Conservation (phyloP, 1,140 invertebrate species). For the Drosophila baimaii region DNA sequence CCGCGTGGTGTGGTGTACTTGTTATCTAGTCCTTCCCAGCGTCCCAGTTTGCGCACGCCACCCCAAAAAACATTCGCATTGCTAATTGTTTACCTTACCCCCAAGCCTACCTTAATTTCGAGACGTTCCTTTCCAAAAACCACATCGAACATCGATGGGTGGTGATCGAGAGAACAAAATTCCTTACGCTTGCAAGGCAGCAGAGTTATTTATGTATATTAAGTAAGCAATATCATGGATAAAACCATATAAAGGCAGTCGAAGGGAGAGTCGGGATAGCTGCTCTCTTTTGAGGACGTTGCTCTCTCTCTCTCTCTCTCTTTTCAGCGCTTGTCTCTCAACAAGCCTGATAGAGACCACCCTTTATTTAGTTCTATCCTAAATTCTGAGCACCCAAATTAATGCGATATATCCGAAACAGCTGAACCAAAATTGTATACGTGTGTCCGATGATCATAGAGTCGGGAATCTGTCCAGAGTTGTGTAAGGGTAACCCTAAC, state of each 20-base stretch:
- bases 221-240: slow-evolving; percentile 37
- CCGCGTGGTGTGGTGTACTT: slow-evolving; percentile 42
- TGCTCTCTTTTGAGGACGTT: too few species aligned
- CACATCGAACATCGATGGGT: too few species aligned
- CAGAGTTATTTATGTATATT: slow-evolving; percentile 38
- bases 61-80: slow-evolving; percentile 36
- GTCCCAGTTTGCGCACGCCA: too few species aligned
- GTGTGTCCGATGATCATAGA: neutral
- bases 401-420: slow-evolving; percentile 16
- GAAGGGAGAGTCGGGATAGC: too few species aligned
- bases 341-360: too few species aligned
- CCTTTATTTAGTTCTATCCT: too few species aligned
- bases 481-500: too few species aligned
- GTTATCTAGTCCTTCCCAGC: slow-evolving; percentile 59
- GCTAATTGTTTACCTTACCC: slow-evolving; percentile 16
- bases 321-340: too few species aligned
- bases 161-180: slow-evolving; percentile 21
- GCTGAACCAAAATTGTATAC: slow-evolving; percentile 55
- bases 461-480: slow-evolving; percentile 17
- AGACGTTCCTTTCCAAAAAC: slow-evolving; percentile 22
- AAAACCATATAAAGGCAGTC: too few species aligned
- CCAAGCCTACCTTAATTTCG: neutral
- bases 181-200: slow-evolving; percentile 51
- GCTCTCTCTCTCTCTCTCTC: too few species aligned
- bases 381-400: slow-evolving; percentile 30